phyloP scores from a whole-genome alignment of 2,113 vertebrate genomes.

The Machaerirhynchus nigripectus region DNA sequence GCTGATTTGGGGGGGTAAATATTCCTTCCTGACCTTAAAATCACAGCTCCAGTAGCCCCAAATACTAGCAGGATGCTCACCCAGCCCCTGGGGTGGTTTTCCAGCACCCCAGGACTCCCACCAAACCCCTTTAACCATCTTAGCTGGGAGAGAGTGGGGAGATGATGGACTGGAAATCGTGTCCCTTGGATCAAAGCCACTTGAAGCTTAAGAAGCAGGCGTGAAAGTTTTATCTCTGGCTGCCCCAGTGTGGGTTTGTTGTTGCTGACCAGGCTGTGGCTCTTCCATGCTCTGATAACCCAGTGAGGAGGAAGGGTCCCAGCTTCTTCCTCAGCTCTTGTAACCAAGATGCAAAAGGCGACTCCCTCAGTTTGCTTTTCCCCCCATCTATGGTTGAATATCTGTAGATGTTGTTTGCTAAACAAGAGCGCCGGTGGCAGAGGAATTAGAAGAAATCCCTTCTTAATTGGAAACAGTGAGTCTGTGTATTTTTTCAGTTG shows the following conservation, averaged over 20 bases:
- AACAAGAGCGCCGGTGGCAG: slow-evolving; percentile 53
- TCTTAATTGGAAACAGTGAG: slow-evolving; percentile 71
- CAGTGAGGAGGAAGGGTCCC: neutral
- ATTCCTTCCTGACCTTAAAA: neutral
- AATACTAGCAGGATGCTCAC: neutral
- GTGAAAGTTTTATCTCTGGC: neutral
- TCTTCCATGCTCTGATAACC: neutral
- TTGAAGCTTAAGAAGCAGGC: neutral
- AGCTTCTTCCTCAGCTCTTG: neutral
- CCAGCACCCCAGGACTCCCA: neutral
- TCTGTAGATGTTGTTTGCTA: slow-evolving; percentile 44
- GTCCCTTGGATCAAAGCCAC: neutral
- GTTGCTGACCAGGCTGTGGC: neutral
- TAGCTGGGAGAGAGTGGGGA: rapidly evolving
- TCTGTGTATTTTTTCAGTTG: slow-evolving; percentile 69
- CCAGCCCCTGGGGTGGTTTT: neutral
- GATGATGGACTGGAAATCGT: neutral
- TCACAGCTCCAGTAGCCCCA: neutral
- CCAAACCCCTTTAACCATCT: neutral
- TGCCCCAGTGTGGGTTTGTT: neutral
- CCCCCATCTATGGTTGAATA: neutral
- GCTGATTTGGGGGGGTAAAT: neutral
- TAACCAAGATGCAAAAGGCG: neutral
- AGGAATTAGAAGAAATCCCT: slow-evolving; percentile 67
- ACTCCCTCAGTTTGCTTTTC: neutral